Evolutionary conservation across 2,888 invertebrate species (phyloP).

Genomic region (Drymonia ruficornis): DNA sequence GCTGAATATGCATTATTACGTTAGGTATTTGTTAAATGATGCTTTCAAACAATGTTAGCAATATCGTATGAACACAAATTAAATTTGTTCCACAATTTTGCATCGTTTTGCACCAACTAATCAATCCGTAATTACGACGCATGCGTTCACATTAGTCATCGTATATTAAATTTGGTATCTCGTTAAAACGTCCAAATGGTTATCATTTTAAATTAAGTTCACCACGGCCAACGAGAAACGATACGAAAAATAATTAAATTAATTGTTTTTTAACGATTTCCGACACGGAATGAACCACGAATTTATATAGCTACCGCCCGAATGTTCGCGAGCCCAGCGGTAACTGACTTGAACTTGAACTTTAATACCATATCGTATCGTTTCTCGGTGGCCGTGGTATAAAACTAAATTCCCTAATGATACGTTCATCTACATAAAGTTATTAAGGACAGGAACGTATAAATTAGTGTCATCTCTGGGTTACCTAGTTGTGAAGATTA

Average conservation of each 20-base stretch:
- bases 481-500: not conserved
- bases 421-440: too few relatives aligned
- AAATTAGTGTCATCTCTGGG: not conserved
- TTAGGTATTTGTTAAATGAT: not conserved
- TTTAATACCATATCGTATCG: too few relatives aligned
- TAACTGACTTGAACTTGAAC: too few relatives aligned
- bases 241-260: too few relatives aligned
- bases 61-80: constrained; percentile 11
- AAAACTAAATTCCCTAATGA: too few relatives aligned
- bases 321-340: too few relatives aligned
- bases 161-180: constrained; percentile 11
- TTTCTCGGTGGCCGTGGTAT: too few relatives aligned
- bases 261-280: too few relatives aligned
- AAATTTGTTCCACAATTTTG: constrained; percentile 22
- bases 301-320: too few relatives aligned
- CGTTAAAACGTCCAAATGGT: not conserved
- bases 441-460: not conserved
- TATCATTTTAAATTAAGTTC: not conserved
- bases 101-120: constrained; percentile 24
- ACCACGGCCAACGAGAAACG: too few relatives aligned
- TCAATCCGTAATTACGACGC: constrained; percentile 22
- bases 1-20: too few relatives aligned
- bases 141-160: constrained; percentile 21
- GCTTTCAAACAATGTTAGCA: not conserved
- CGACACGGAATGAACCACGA: too few relatives aligned